Conservation (phyloP, 2,113 vertebrate species). For the Takifugu bimaculatus region DNA sequence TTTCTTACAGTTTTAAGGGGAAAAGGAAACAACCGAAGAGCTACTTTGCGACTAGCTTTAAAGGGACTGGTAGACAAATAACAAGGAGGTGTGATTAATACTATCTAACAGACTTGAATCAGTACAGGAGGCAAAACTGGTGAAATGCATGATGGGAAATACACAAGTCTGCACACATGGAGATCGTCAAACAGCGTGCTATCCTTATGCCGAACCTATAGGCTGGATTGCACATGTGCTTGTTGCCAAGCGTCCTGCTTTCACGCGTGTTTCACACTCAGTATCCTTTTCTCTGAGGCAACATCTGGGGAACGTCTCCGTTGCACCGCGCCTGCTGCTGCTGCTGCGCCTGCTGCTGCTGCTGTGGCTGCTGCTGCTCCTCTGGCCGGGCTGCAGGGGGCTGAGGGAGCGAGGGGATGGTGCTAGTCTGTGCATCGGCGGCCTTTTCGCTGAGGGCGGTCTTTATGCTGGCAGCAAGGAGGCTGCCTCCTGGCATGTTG, state of each 20-base stretch:
- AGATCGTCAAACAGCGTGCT: conserved; percentile 33
- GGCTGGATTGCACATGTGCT: conserved; percentile 51
- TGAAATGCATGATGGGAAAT: conserved; percentile 43
- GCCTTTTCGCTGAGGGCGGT: conserved; percentile 52
- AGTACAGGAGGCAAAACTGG: conserved; percentile 51
- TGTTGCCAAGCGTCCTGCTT: conserved; percentile 34
- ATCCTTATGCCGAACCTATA: conserved; percentile 66
- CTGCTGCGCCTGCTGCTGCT: conserved; percentile 13
- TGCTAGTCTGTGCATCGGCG: conserved; percentile 60
- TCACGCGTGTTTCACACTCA: conserved; percentile 50
- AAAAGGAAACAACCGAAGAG: conserved; percentile 46
- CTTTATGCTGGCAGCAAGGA: conserved; percentile 48
- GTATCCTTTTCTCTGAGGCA: conserved; percentile 69
- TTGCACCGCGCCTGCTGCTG: conserved; percentile 74
- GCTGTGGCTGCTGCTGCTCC: conserved; percentile 48
- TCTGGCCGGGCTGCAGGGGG: conserved; percentile 61
- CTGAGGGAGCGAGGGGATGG: conserved; percentile 41
- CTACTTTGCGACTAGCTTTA: conserved; percentile 54
- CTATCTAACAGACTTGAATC: conserved; percentile 43
- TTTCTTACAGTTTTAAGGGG: conserved; percentile 33
- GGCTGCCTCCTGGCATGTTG: conserved; percentile 26
- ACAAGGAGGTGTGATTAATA: conserved; percentile 39
- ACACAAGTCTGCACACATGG: conserved; percentile 40
- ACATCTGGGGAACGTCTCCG: conserved; percentile 69
- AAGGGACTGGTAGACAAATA: conserved; percentile 58